Conservation (phyloP, 2,888 invertebrate species). For the Tetanocera ferruginea region DNA sequence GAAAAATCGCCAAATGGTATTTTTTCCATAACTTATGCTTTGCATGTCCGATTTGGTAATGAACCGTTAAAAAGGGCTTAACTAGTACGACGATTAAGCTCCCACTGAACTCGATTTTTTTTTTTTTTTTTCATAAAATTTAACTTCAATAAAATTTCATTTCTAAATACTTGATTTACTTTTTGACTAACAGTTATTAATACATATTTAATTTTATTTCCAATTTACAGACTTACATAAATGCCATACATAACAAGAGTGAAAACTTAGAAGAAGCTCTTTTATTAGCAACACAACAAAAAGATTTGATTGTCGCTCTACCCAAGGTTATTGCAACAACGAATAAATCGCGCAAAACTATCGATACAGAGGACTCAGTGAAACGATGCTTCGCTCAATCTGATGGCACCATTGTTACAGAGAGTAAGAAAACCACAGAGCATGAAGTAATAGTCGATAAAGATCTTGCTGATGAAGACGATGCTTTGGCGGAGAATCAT, state of each 20-base stretch:
- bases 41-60: too few relatives aligned
- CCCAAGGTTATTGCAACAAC: slow-evolving; percentile 83
- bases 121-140: neutral
- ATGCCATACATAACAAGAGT: slow-evolving; percentile 77
- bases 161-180: neutral
- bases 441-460: slow-evolving; percentile 88
- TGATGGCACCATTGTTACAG: slow-evolving; percentile 89
- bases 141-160: neutral
- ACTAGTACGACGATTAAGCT: too few relatives aligned
- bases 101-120: too few relatives aligned
- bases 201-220: neutral
- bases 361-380: slow-evolving; percentile 87
- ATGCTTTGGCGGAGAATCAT: slow-evolving; percentile 59
- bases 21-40: too few relatives aligned
- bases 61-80: too few relatives aligned
- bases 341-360: slow-evolving; percentile 81
- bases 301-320: slow-evolving; percentile 72
- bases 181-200: neutral
- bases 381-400: slow-evolving; percentile 82
- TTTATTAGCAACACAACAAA: slow-evolving; percentile 74
- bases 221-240: slow-evolving; percentile 77
- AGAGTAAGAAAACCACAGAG: slow-evolving; percentile 85
- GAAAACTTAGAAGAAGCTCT: slow-evolving; percentile 82
- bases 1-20: too few relatives aligned
- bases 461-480: slow-evolving; percentile 78